Evolutionary conservation across 2,888 invertebrate genomes (phyloP), one percentile per base, ranked within the genome.

Genomic region (Trichacis sp.): DNA sequence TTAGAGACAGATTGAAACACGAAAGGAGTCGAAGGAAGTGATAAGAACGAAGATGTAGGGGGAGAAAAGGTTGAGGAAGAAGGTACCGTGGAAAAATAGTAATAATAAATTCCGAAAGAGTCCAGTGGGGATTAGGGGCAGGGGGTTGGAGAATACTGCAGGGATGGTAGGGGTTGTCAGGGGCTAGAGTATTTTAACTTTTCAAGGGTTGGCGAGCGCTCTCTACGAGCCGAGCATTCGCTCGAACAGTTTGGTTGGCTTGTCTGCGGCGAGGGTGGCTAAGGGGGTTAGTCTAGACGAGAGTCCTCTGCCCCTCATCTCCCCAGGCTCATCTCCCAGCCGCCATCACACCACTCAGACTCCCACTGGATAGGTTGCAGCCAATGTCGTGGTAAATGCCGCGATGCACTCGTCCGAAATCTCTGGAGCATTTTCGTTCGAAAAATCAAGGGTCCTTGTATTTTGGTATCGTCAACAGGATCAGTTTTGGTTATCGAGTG

Each of bases 211-310:
- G 63, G 57, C 56, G 52, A 54, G 60, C 60, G 61, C 62, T 56
- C 62, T 62, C 64, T 70, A 69, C 72, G 66, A 70, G 71, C 69
- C 68, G 73, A 78, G 73, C 79, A 76, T 79, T 78, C 77, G 80
- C 80, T 77, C 79, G 77, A 81, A 81, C 80, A 80, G 80, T 81
- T 81, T 80, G 80, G 81, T 77, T 78, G 76, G 80, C 78, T 80
- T 76, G 81, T 78, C 78, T 78, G 76, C 72, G 76, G 51, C 46
- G 58, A 49, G 55, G 48, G 29, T 33, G 64, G 60, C 53, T 74
- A 73, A 73, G 77, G 78, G 78, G 75, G 80, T 80, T 78, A 80
- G 80, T 80, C 80, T 81, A 81, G 82, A 81, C 80, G 81, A 80
- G 78, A 76, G 75, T 73, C 76, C 75, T 78, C 77, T 43, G 45